Conservation (phyloP, 2,888 invertebrate species). For the Therioaphis trifolii region DNA sequence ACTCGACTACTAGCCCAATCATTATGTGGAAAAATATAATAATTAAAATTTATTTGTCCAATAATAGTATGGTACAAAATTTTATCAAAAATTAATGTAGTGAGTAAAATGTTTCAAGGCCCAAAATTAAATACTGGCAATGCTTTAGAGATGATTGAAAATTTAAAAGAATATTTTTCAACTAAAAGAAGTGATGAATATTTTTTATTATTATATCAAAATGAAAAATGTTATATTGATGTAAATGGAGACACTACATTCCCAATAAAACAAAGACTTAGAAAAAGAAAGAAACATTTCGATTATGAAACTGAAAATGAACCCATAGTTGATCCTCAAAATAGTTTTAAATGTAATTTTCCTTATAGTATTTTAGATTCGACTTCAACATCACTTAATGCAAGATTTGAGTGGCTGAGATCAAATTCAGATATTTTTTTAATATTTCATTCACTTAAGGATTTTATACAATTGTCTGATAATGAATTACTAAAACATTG, state of each 20-base stretch:
- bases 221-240: neutral
- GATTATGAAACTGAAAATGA: conserved; percentile 9
- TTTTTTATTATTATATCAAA: conserved; percentile 11
- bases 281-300: neutral
- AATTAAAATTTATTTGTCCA: too few relatives aligned
- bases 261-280: conserved; percentile 3
- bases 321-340: neutral
- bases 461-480: neutral
- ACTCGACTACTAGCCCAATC: too few relatives aligned
- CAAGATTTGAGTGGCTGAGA: neutral
- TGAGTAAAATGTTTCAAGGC: neutral
- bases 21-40: too few relatives aligned
- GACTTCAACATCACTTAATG: too few relatives aligned
- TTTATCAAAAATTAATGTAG: too few relatives aligned
- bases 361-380: too few relatives aligned
- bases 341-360: too few relatives aligned
- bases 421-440: neutral
- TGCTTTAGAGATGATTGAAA: conserved; percentile 13
- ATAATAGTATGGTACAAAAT: too few relatives aligned
- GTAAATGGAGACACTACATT: conserved; percentile 11
- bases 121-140: conserved; percentile 6
- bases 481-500: neutral
- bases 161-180: too few relatives aligned
- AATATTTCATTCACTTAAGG: neutral
- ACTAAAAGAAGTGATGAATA: conserved; percentile 16